Conservation (phyloP, 2,797 vertebrate genomes). For the Notamacropus eugenii region DNA sequence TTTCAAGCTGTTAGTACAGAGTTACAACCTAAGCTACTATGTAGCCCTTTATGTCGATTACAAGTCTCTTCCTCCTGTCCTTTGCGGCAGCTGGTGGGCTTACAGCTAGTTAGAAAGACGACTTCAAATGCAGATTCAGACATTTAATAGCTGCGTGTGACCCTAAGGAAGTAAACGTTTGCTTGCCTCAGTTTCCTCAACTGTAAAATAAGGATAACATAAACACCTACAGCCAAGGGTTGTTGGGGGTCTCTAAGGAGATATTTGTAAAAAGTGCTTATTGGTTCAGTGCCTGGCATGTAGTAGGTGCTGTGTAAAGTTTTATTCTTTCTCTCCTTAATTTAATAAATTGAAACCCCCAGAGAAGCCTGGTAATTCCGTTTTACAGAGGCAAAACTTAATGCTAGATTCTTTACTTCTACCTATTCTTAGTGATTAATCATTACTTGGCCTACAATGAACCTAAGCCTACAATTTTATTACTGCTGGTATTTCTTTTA, state of each 20-base stretch:
- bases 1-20: background rate
- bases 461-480: conserved; percentile 20
- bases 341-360: background rate
- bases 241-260: background rate
- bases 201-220: background rate
- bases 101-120: background rate
- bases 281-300: background rate
- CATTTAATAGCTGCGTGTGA: background rate
- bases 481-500: background rate
- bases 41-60: too few species aligned
- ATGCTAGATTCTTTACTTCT: conserved; percentile 1
- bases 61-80: background rate
- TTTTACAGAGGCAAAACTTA: conserved; percentile 10
- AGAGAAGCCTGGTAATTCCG: background rate
- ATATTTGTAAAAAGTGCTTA: background rate
- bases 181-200: background rate
- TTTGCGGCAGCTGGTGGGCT: background rate
- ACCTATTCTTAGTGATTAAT: background rate
- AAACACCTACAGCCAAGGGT: background rate
- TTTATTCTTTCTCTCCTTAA: background rate
- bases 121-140: background rate
- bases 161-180: background rate
- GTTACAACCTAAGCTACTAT: background rate
- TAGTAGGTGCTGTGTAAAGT: background rate
- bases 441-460: background rate